Base-by-base conservation (phyloP, 2,113 vertebrate species). In the Cygnus buccinator region DNA sequence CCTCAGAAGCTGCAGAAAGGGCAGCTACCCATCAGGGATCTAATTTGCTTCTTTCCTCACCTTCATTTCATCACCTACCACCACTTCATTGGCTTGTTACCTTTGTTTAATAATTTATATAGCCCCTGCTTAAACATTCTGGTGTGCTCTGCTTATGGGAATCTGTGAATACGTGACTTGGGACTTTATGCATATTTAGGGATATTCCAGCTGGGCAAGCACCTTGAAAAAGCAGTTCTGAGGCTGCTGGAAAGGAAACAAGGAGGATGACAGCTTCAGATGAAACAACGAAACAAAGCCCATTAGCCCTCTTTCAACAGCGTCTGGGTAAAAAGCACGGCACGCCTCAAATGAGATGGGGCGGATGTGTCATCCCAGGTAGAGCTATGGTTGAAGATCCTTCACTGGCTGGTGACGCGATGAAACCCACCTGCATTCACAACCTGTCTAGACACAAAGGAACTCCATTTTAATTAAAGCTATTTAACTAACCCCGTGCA, bases 191-290 rank as follows among this genome's bases (percentile, higher is more conserved):
- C 57, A 54, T 17, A 48, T 79, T 90, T 48, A 78, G 83, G 88
- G 83, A 52, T 78, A 84, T 87, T 96, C 88, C 92, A 96, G 93
- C 94, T 68, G 79, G 76, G 88, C 72, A 78, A 92, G 90, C 37
- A 48, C 72, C 90, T 91, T 52, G 90, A 85, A 65, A 91, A 87
- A 71, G 89, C 93, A 89, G 82, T n/a, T 93, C 75, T 86, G 89
- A 91, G 91, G 11, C 43, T 91, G 91, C 4, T 87, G 90, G 78
- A 61, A 93, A 76, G 0, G 13, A 90, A 92, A 26, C 57, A 43
- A 78, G 83, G 59, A 85, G 75, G 68, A 89, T 84, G 90, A 88
- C 83, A 89, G 93, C 73, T 55, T 2, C 18, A 65, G 84, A 15
- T 16, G 80, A 73, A 84, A 63, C 7, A 4, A 28, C 16, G 2